phyloP scores from a whole-genome alignment of 1,140 invertebrate species.

The Eriosoma lanigerum region DNA sequence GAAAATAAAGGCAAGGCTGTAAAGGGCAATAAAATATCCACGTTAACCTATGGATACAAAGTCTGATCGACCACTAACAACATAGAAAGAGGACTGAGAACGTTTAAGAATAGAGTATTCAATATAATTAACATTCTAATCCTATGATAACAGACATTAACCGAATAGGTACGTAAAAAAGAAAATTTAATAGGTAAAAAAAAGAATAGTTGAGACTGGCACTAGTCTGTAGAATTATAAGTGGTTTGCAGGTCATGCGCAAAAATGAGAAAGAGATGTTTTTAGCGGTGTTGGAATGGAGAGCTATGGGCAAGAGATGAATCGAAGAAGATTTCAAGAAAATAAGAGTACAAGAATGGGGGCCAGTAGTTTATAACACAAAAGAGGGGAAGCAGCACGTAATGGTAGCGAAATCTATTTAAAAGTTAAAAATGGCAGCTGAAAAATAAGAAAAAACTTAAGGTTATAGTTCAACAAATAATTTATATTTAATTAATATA shows the following conservation, averaged over 20 bases:
- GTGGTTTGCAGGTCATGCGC: not conserved
- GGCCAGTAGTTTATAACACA: not conserved
- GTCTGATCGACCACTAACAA: too few relatives aligned
- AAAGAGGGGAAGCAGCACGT: not conserved
- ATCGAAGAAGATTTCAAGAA: not conserved
- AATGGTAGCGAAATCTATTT: not conserved
- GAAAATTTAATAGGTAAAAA: too few relatives aligned
- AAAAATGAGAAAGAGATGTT: not conserved
- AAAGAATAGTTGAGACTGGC: not conserved
- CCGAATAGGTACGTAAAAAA: too few relatives aligned
- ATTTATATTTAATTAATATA: too few relatives aligned
- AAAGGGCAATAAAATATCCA: too few relatives aligned
- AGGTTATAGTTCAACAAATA: too few relatives aligned
- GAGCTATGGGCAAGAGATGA: not conserved
- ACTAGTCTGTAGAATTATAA: not conserved
- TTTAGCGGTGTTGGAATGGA: conserved; percentile 1
- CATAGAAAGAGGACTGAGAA: too few relatives aligned
- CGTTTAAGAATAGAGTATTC: too few relatives aligned
- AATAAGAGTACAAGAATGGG: conserved; percentile 7
- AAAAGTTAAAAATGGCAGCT: not conserved
- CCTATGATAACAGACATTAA: too few relatives aligned
- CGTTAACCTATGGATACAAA: too few relatives aligned
- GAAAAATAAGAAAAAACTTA: conserved; percentile 8
- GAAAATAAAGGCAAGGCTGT: too few relatives aligned
- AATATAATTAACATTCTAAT: too few relatives aligned